Conservation (phyloP, 2,888 invertebrate species). For the Siphonodentalium dalli region DNA sequence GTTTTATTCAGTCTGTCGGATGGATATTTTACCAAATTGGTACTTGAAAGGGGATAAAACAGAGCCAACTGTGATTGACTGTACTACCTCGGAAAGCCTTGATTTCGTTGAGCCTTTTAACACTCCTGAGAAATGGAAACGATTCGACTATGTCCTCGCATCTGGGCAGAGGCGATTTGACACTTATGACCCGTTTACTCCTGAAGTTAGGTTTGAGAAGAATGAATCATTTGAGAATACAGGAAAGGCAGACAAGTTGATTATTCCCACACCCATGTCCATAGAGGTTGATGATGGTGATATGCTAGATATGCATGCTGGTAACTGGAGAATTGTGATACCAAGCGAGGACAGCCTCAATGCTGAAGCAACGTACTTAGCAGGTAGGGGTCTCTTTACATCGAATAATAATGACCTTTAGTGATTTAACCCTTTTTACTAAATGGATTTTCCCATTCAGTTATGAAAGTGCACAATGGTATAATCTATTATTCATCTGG, state of each 20-base stretch:
- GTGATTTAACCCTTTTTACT: too few relatives aligned
- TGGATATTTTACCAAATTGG: conserved; percentile 55
- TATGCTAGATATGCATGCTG: conserved; percentile 18
- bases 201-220: conserved; percentile 41
- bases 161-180: conserved; percentile 35
- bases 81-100: conserved; percentile 47
- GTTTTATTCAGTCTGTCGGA: conserved; percentile 48
- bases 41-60: conserved; percentile 40
- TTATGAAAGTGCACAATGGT: too few relatives aligned
- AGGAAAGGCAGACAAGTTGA: conserved; percentile 12
- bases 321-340: conserved; percentile 38
- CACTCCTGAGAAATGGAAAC: conserved; percentile 46
- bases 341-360: conserved; percentile 22
- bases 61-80: conserved; percentile 39
- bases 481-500: too few relatives aligned
- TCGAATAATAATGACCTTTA: too few relatives aligned
- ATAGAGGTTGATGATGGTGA: conserved; percentile 18
- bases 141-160: conserved; percentile 44
- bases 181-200: conserved; percentile 44
- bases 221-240: conserved; percentile 20
- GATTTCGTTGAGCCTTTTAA: conserved; percentile 49
- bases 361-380: conserved; percentile 37
- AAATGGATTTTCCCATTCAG: too few relatives aligned
- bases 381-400: too few relatives aligned
- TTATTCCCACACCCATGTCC: conserved; percentile 43